Evolutionary conservation across 2,113 vertebrate species (phyloP), one percentile per base, ranked within the genome.

Genomic region (Manacus vitellinus): DNA sequence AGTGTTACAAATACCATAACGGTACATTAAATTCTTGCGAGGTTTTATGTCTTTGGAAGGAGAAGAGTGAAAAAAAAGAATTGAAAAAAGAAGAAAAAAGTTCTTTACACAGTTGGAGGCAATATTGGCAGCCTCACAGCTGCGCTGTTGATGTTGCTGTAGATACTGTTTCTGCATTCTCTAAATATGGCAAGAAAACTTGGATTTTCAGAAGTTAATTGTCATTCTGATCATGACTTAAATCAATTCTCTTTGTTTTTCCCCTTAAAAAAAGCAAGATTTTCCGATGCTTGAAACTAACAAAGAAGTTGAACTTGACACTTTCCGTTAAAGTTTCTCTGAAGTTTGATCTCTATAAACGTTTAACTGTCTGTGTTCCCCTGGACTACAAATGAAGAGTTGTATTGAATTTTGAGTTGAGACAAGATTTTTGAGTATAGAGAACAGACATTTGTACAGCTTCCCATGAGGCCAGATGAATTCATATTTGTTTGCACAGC

Each of bases 131-230:
- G 66, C 56, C 37, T 85, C 49, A 61, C 44, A 92, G 59, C 47
- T 88, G 37, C 30, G 8, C 19, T 91, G 83, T 63, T 92, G 41
- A 70, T 95, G 35, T 92, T 81, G 23, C 83, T 81, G 72, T 43
- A 89, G 72, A 72, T 54, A 72, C 39, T 30, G 5, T 75, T 89
- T 91, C 16, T 1, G n/a, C 62, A 17, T 95, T 91, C 87, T 58
- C 66, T 87, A 89, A 95, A 92, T 91, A 79, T 46, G 66, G 80
- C 31, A 49, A 92, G 49, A 83, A 82, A 85, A 52, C 37, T 68
- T 47, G 28, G 27, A 41, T 82, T 92, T 91, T 72, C 19, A 46
- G 8, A 85, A 85, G 35, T 74, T 23, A 89, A 66, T 91, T 94
- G 80, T 95, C 28, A 68, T 31, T 92, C 55, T 92, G 7, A n/a